A percentile compares a stretch with the other conserved stretches of the same genome.
Evolutionary conservation across 2,113 vertebrate genomes (phyloP).

Genomic region (Silurus meridionalis): DNA sequence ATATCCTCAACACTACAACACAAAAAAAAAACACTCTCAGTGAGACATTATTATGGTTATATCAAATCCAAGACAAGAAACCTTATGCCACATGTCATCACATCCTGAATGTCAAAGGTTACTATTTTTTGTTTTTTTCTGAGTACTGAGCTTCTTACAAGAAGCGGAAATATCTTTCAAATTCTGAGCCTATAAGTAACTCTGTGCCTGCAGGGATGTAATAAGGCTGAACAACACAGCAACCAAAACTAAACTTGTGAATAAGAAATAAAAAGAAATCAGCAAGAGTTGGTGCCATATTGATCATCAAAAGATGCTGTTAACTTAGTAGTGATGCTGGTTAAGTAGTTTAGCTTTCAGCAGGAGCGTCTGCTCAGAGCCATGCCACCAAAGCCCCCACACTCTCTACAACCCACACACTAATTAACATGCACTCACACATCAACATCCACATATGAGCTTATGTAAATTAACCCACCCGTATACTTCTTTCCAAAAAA

Average conservation of each 20-base stretch:
- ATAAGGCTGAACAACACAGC: not conserved
- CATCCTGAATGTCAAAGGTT: not conserved
- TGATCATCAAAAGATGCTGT: not conserved
- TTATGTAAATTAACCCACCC: not conserved
- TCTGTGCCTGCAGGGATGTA: not conserved
- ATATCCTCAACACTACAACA: not conserved
- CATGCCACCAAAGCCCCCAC: constrained; percentile 38
- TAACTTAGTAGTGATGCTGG: not conserved
- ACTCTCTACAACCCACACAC: constrained; percentile 41
- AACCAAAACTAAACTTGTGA: not conserved
- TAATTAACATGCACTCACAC: constrained; percentile 33
- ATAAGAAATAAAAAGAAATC: not conserved
- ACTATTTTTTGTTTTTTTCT: not conserved
- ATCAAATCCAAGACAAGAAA: not conserved
- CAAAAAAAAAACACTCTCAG: no score
- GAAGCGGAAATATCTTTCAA: not conserved
- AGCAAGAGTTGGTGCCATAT: not conserved
- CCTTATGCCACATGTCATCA: not conserved
- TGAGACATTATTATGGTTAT: not conserved
- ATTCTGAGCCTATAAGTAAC: not conserved
- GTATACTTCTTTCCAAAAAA: not conserved
- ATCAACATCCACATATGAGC: constrained; percentile 11
- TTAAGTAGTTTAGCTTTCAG: not conserved
- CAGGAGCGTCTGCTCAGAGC: constrained; percentile 13
- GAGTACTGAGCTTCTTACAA: not conserved